phyloP scores from a whole-genome alignment of 2,888 invertebrate species.

The Macrosoma leucophasiata region DNA sequence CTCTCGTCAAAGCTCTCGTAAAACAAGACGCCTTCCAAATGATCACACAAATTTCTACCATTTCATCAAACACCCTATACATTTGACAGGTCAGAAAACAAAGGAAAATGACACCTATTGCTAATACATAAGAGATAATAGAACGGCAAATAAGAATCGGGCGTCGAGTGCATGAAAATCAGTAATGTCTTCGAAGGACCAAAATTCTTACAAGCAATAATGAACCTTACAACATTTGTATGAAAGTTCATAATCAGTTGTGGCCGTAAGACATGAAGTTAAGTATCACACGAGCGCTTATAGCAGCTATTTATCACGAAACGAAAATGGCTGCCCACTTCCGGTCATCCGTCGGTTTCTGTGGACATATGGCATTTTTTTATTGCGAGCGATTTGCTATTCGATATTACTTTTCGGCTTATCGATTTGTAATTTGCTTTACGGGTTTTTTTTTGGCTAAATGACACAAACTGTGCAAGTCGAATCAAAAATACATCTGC shows the following conservation, averaged over 20 bases:
- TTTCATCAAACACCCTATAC: constrained; percentile 30
- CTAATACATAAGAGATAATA: constrained; percentile 5
- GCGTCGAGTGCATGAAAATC: constrained; percentile 21
- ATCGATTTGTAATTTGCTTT: too few relatives aligned
- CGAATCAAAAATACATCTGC: too few relatives aligned
- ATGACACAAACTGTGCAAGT: too few relatives aligned
- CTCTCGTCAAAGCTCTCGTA: too few relatives aligned
- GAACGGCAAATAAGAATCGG: constrained; percentile 5
- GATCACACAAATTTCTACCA: constrained; percentile 40
- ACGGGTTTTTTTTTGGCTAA: too few relatives aligned
- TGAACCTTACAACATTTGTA: constrained; percentile 5
- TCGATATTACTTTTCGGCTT: too few relatives aligned
- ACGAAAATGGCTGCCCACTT: constrained; percentile 39
- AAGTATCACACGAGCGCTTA: constrained; percentile 29
- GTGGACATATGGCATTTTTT: too few relatives aligned
- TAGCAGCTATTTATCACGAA: constrained; percentile 54
- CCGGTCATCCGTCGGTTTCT: constrained; percentile 38
- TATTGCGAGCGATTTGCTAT: too few relatives aligned
- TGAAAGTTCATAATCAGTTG: constrained; percentile 14
- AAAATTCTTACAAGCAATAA: constrained; percentile 10
- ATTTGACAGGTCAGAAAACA: constrained; percentile 6
- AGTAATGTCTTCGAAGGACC: constrained; percentile 12
- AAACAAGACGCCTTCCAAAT: constrained; percentile 34
- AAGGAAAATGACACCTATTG: constrained; percentile 19
- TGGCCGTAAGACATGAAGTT: constrained; percentile 19